Conservation (phyloP, 1,140 invertebrate genomes). For the Ephestia elutella region DNA sequence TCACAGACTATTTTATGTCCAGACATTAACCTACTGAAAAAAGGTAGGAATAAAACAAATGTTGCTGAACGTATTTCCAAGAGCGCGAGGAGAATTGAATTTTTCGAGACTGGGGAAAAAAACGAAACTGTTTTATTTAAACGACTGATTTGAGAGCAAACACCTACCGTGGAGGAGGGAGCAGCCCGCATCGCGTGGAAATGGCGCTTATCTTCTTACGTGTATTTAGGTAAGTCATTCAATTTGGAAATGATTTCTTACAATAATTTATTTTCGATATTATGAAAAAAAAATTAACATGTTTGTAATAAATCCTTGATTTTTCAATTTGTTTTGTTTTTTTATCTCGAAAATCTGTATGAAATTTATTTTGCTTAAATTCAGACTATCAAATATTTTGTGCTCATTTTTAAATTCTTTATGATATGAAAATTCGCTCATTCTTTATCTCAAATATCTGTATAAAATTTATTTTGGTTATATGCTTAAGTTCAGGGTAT, state of each 20-base stretch:
- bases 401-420: no score
- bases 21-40: conserved; percentile 15
- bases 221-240: not conserved
- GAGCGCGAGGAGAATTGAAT: conserved; percentile 53
- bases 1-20: no score
- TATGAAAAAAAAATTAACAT: not conserved
- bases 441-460: no score
- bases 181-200: conserved; percentile 45
- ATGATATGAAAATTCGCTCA: no score
- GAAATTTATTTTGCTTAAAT: no score
- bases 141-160: conserved; percentile 69
- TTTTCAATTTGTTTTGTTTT: no score
- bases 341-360: no score
- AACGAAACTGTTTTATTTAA: conserved; percentile 67
- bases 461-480: no score
- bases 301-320: no score
- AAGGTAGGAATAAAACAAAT: conserved; percentile 49
- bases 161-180: conserved; percentile 41
- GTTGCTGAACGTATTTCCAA: conserved; percentile 48
- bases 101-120: conserved; percentile 48
- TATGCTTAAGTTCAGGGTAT: no score
- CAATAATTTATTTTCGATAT: not conserved
- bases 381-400: no score
- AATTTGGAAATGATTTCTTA: not conserved
- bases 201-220: conserved; percentile 8